Conservation (phyloP, 92 coral and sea anemone genomes). For the Palythoa heliodiscus region DNA sequence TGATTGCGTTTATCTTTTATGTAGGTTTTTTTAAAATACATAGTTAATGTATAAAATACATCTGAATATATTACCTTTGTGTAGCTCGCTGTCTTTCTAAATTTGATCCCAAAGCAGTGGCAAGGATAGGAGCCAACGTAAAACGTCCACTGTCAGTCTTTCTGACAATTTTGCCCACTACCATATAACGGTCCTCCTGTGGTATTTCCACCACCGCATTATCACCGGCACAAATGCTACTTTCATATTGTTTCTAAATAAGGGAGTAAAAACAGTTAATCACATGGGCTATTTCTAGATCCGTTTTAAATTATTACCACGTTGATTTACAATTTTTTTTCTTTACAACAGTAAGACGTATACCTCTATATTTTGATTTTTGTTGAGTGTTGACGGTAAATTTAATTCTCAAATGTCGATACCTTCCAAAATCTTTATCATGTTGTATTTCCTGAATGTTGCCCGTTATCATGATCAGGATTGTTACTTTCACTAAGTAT, state of each 20-base stretch:
- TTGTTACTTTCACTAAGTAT: too few relatives aligned
- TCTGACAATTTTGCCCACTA: not conserved
- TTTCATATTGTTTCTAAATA: not conserved
- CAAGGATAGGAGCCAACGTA: conserved; percentile 8
- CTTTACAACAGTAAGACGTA: too few relatives aligned
- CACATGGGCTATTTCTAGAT: not conserved
- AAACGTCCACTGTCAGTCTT: conserved; percentile 17
- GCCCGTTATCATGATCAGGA: not conserved
- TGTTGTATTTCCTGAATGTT: not conserved
- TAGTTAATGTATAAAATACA: not conserved
- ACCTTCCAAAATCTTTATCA: too few relatives aligned
- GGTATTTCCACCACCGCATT: conserved; percentile 26
- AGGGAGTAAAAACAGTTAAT: not conserved
- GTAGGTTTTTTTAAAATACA: too few relatives aligned
- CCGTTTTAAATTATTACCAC: not conserved
- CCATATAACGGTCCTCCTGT: conserved; percentile 25
- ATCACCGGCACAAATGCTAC: conserved; percentile 3
- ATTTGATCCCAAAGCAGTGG: not conserved
- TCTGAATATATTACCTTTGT: conserved; percentile 5
- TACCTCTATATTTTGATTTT: too few relatives aligned
- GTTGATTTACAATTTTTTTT: not conserved
- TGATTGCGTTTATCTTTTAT: too few relatives aligned
- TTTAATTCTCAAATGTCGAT: too few relatives aligned
- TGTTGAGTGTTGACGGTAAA: too few relatives aligned
- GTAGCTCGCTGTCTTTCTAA: not conserved